Percentiles rank a stretch among this genome's conserved stretches.
These are phyloP conservation scores for Emys orbicularis DNA, from an alignment of 2,797 vertebrate species.

Conservation along the genomic window DNA sequence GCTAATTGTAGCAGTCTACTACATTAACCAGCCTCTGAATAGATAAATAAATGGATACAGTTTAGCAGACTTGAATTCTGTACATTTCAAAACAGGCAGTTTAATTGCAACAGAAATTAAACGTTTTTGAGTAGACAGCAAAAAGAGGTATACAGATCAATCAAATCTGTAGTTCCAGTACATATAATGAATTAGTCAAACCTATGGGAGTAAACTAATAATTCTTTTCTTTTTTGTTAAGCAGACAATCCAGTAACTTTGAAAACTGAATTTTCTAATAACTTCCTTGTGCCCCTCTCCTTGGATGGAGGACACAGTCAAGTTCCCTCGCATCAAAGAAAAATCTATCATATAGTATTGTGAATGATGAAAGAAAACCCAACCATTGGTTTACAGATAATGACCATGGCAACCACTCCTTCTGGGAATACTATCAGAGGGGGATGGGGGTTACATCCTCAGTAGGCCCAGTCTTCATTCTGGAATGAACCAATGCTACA, in stretches of 20 bases:
- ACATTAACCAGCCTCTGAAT: background rate
- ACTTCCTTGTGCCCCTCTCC: background rate
- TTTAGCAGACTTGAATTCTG: conserved; percentile 8
- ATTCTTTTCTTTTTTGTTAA: background rate
- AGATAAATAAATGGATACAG: background rate
- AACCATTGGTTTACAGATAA: background rate
- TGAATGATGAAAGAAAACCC: no score
- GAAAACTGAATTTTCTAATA: background rate
- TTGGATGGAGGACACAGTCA: background rate
- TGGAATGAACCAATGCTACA: background rate
- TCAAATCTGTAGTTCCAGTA: conserved; percentile 3
- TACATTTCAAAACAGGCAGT: conserved; percentile 15
- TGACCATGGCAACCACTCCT: background rate
- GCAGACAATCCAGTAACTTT: background rate
- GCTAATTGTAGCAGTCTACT: conserved; percentile 4
- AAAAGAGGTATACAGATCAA: conserved; percentile 14
- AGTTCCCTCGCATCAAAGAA: background rate
- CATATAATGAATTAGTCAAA: background rate
- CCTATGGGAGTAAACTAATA: background rate
- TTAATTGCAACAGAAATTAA: conserved; percentile 48
- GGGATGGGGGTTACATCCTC: background rate
- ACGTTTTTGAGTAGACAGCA: conserved; percentile 2
- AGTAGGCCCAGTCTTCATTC: background rate
- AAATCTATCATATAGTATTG: background rate
- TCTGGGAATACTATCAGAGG: background rate